Evolutionary conservation across 2,113 vertebrate genomes (phyloP), one percentile per base, ranked within the genome.

Genomic region (Mustelus asterias): DNA sequence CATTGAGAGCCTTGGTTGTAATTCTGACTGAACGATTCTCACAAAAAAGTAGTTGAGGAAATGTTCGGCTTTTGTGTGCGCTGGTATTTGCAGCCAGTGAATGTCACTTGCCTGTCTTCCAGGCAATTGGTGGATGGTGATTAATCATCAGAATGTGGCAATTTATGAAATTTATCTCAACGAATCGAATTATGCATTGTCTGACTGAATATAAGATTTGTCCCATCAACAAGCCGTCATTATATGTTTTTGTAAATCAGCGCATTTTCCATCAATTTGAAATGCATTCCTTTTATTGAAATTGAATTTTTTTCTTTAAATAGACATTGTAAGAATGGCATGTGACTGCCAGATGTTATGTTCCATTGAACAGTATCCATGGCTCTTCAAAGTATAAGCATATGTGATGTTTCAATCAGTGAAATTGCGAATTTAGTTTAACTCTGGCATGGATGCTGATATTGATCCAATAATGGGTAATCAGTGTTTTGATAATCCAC

Each of bases 241-340:
- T 93, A 37, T 9, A n/a, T 37, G 2, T 65, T 93, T 93, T 93
- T 65, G 60, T 37, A 65, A 93, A 37, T 29, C n/a, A 67, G 33
- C 10, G 60, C 89, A 65, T 65, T 93, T 93, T 93, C 60, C 89
- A 93, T 93, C 20, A n/a, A 93, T 93, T 93, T 93, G 89, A 67
- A 37, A 93, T 67, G 60, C 89, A 93, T 93, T 93, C 60, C 63
- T 93, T 93, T 63, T 37, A 63, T 65, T 93, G 37, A 93, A 41
- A 93, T n/a, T 33, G 7, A 67, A 37, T 93, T n/a, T 22, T 18
- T 93, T 93, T 41, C 60, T 65, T 93, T 67, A 63, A 93, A 93
- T 67, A 93, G 89, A 93, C 60, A 67, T 29, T 65, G 33, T 65
- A 37, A 41, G 88, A 14, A 90, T 13, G 48, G 48, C 26, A 60